Percentiles rank a stretch among this genome's conserved stretches.
Conservation (phyloP, 2,113 vertebrate species). For the Cyprinodon tularosa region DNA sequence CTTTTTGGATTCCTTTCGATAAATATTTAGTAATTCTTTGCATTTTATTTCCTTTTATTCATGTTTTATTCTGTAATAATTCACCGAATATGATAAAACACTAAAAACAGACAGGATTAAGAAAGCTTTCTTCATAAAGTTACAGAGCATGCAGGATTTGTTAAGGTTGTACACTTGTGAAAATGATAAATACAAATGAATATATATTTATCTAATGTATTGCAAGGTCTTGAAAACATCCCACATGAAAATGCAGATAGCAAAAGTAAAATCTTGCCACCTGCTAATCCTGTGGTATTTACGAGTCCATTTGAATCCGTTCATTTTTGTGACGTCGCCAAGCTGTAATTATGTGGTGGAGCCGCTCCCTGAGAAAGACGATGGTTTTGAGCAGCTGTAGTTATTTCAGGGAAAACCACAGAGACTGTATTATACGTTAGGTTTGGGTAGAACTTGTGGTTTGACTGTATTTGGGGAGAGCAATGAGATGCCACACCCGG, state of each 20-base stretch:
- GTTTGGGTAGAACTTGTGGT: conserved; percentile 63
- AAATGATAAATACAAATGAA: too few relatives aligned
- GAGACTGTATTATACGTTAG: conserved; percentile 75
- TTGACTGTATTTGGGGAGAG: conserved; percentile 65
- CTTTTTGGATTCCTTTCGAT: too few relatives aligned
- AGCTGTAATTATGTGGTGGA: conserved; percentile 77
- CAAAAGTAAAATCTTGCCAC: conserved; percentile 36
- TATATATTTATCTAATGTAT: not conserved
- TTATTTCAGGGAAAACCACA: conserved; percentile 80
- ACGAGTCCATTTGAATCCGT: conserved; percentile 41
- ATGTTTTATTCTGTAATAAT: too few relatives aligned
- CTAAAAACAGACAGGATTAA: too few relatives aligned
- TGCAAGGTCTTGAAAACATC: not conserved
- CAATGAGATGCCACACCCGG: conserved; percentile 70
- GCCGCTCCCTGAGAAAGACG: conserved; percentile 60
- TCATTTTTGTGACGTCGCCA: conserved; percentile 45
- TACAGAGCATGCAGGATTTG: too few relatives aligned
- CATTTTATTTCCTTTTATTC: too few relatives aligned
- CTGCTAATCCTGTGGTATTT: conserved; percentile 51
- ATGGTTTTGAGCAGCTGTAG: conserved; percentile 48
- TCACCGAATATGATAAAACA: too few relatives aligned
- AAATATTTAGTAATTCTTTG: too few relatives aligned
- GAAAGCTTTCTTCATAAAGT: too few relatives aligned
- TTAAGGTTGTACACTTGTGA: too few relatives aligned
- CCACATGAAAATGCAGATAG: not conserved